These are phyloP conservation scores for Philotrypesis tridentata DNA, from an alignment of 1,140 invertebrate genomes.

Conservation along the genomic window DNA sequence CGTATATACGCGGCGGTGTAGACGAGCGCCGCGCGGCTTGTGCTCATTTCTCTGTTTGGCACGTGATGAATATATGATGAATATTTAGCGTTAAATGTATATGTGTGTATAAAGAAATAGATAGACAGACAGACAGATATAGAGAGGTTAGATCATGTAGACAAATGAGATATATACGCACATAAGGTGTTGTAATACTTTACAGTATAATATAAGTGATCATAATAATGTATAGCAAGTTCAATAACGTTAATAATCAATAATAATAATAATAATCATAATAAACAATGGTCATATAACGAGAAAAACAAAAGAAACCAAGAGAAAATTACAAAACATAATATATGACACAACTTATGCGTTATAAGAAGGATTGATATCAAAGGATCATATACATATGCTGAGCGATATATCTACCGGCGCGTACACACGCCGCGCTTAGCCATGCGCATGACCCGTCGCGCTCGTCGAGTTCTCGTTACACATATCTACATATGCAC, in stretches of 20 bases:
- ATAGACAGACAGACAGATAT: constrained; percentile 36
- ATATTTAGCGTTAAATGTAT: constrained; percentile 14
- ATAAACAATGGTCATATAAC: constrained; percentile 2
- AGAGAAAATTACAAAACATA: too few species aligned
- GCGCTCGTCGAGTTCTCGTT: background rate
- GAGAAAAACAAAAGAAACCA: background rate
- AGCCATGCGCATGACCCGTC: constrained; percentile 60
- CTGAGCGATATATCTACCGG: constrained; percentile 57
- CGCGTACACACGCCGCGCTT: constrained; percentile 64
- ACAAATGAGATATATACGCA: constrained; percentile 26
- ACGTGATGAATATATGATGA: constrained; percentile 29
- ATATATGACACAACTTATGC: background rate
- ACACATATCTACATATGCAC: too few species aligned
- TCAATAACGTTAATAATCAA: constrained; percentile 7
- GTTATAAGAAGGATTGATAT: constrained; percentile 25
- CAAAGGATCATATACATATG: constrained; percentile 27
- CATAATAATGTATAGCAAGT: constrained; percentile 2
- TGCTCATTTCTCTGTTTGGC: background rate
- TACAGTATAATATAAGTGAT: constrained; percentile 6
- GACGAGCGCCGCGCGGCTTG: background rate
- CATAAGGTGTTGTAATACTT: background rate
- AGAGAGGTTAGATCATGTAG: constrained; percentile 24
- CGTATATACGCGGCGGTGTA: background rate
- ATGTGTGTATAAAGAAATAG: constrained; percentile 22
- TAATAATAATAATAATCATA: constrained; percentile 25